Percentiles rank a stretch among this genome's conserved stretches.
phyloP scores from a whole-genome alignment of 2,113 vertebrate genomes.

The Lepisosteus oculatus region DNA sequence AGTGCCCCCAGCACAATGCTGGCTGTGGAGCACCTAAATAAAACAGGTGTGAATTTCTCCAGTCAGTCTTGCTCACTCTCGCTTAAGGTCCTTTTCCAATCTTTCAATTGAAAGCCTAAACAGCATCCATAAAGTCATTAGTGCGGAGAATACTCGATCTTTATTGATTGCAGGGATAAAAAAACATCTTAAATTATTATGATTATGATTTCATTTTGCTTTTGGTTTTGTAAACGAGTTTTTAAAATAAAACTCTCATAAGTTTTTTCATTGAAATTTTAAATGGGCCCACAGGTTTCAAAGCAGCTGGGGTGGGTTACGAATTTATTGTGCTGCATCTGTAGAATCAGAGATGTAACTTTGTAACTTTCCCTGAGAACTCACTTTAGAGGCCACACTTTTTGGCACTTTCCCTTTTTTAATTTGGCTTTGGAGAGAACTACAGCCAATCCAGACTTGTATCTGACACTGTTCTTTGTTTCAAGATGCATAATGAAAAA shows the following conservation, averaged over 20 bases:
- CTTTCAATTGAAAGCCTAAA: constrained; percentile 76
- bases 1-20: constrained; percentile 69
- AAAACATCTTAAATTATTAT: not conserved
- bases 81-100: constrained; percentile 56
- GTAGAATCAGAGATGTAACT: no score
- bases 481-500: no score
- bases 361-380: no score
- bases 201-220: not conserved
- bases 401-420: no score
- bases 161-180: constrained; percentile 15
- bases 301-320: constrained; percentile 10
- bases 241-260: not conserved
- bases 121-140: constrained; percentile 80
- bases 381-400: no score
- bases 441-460: no score
- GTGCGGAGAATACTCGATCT: constrained; percentile 42
- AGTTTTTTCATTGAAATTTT: not conserved
- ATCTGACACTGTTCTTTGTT: no score
- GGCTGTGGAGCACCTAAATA: constrained; percentile 73
- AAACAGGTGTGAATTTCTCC: constrained; percentile 85
- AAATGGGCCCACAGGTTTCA: not conserved
- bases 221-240: not conserved
- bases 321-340: not conserved
- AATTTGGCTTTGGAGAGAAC: no score
- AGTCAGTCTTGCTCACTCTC: constrained; percentile 73